Conservation (phyloP, 1,140 invertebrate genomes). For the Phymorhynchus buccinoides region DNA sequence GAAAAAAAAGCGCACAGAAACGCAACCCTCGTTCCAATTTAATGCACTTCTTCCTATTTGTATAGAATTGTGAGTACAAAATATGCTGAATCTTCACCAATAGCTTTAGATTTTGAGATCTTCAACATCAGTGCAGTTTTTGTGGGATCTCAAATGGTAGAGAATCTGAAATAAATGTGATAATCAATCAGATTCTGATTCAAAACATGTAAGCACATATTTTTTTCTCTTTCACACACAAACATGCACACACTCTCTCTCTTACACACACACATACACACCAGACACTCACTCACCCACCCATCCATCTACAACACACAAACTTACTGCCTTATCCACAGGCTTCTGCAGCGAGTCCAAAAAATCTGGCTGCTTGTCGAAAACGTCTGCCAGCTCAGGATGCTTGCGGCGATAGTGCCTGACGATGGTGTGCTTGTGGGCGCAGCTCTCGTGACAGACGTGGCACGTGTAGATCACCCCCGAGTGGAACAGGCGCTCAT, state of each 20-base stretch:
- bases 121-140: too few relatives aligned
- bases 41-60: too few relatives aligned
- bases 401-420: slow-evolving; percentile 75
- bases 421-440: slow-evolving; percentile 72
- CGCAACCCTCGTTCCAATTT: too few relatives aligned
- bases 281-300: neutral
- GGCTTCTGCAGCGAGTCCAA: slow-evolving; percentile 57
- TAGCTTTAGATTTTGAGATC: too few relatives aligned
- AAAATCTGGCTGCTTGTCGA: slow-evolving; percentile 56
- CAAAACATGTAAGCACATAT: too few relatives aligned
- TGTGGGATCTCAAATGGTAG: too few relatives aligned
- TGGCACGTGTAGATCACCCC: slow-evolving; percentile 74
- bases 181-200: too few relatives aligned
- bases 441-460: slow-evolving; percentile 70
- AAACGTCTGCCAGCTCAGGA: slow-evolving; percentile 53
- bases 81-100: too few relatives aligned
- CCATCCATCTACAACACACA: neutral
- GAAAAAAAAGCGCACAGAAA: too few relatives aligned
- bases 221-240: too few relatives aligned
- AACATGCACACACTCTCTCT: neutral
- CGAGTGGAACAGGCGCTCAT: slow-evolving; percentile 72
- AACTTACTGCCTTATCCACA: slow-evolving; percentile 42
- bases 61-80: too few relatives aligned
- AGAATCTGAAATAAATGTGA: too few relatives aligned
- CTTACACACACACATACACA: neutral